These are phyloP conservation scores for Papilio xuthus DNA, from an alignment of 1,140 invertebrate species.

Conservation along the genomic window DNA sequence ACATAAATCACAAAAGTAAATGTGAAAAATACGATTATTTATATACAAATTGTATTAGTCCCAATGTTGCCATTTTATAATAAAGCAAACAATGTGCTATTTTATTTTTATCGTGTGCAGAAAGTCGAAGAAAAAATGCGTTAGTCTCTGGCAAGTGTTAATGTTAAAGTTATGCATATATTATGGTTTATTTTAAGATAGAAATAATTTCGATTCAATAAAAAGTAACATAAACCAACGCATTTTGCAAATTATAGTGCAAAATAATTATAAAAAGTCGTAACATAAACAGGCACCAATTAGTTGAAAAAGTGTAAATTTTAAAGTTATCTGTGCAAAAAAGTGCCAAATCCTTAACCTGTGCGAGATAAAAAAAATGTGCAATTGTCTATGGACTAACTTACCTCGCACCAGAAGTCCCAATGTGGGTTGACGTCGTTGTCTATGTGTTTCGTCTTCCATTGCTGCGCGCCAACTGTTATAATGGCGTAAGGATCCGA, in stretches of 20 bases:
- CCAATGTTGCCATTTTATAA: background rate
- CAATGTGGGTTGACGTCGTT: conserved; percentile 96
- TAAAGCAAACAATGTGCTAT: conserved; percentile 28
- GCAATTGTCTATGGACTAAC: conserved; percentile 44
- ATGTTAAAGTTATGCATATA: background rate
- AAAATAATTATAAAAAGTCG: conserved; percentile 14
- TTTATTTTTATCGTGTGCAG: background rate
- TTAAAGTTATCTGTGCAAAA: conserved; percentile 33
- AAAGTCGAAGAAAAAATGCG: background rate
- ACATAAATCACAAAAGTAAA: background rate
- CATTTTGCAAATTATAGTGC: background rate
- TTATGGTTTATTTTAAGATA: background rate
- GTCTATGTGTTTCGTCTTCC: conserved; percentile 93
- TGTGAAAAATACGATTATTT: background rate
- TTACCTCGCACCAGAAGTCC: conserved; percentile 97
- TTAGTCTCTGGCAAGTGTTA: background rate
- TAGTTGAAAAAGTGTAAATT: conserved; percentile 36
- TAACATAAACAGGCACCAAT: conserved; percentile 24
- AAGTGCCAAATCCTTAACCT: conserved; percentile 47
- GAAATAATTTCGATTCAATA: background rate
- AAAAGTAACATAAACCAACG: conserved; percentile 15
- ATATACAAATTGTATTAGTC: conserved; percentile 1
- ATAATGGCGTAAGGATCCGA: conserved; percentile 97
- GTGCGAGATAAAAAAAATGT: conserved; percentile 38
- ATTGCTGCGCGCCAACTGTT: conserved; percentile 93